phyloP scores from a whole-genome alignment of 2,797 vertebrate species.

The Anguilla megastoma region DNA sequence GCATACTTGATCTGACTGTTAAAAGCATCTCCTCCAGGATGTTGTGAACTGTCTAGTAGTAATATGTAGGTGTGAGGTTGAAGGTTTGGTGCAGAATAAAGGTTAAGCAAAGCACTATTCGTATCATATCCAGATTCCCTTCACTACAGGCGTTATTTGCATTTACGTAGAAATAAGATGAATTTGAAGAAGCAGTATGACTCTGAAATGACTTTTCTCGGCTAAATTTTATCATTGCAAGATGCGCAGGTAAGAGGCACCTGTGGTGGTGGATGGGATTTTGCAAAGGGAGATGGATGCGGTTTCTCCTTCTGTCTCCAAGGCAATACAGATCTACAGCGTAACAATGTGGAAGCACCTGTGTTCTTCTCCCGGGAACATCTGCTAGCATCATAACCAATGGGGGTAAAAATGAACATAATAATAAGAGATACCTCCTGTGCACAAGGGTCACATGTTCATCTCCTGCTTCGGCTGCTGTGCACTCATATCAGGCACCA shows the following conservation, averaged over 20 bases:
- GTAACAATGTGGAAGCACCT: background rate
- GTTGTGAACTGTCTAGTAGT: background rate
- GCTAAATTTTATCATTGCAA: background rate
- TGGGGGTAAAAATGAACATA: background rate
- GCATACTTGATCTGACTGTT: background rate
- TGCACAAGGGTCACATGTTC: background rate
- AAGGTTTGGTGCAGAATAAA: background rate
- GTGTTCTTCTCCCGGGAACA: background rate
- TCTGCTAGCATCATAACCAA: conserved; percentile 5
- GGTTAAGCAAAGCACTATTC: background rate
- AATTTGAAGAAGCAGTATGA: background rate
- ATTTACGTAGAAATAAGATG: background rate
- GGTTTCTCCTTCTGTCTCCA: background rate
- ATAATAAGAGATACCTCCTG: background rate
- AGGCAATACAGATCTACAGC: background rate
- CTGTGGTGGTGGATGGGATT: background rate
- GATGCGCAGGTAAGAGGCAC: background rate
- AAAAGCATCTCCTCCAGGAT: background rate
- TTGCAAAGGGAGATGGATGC: background rate
- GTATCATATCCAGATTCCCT: background rate
- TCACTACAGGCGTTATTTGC: background rate
- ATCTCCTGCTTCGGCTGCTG: background rate
- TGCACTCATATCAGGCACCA: background rate
- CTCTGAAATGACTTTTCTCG: background rate
- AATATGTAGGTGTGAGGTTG: background rate